phyloP scores from a whole-genome alignment of 2,797 vertebrate genomes.

The Gymnothorax javanicus region DNA sequence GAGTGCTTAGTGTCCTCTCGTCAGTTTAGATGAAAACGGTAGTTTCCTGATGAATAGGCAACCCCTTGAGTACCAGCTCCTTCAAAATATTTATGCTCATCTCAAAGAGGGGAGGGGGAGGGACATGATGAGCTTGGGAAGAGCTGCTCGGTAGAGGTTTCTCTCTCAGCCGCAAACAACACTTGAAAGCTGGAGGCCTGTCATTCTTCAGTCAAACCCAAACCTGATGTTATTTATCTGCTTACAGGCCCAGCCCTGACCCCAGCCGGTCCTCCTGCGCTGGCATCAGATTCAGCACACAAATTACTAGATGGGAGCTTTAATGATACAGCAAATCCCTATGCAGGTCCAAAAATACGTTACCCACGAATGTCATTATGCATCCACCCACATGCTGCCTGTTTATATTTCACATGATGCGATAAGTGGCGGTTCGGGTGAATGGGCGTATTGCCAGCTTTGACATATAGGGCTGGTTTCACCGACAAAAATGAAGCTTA shows the following conservation, averaged over 20 bases:
- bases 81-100: background rate
- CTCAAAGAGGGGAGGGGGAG: conserved; percentile 17
- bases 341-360: conserved; percentile 69
- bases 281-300: conserved; percentile 67
- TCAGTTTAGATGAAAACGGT: background rate
- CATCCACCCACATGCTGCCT: conserved; percentile 23
- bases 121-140: background rate
- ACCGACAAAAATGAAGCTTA: too few relatives aligned
- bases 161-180: conserved; percentile 44
- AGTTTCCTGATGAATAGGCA: background rate
- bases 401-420: background rate
- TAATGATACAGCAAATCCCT: conserved; percentile 70
- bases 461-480: background rate
- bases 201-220: conserved; percentile 40
- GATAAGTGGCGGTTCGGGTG: background rate
- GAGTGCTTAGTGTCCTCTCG: background rate
- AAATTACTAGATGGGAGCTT: conserved; percentile 68
- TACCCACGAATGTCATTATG: conserved; percentile 48
- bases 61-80: background rate
- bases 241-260: conserved; percentile 27
- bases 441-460: background rate
- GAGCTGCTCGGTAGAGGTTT: conserved; percentile 16
- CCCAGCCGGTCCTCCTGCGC: conserved; percentile 49
- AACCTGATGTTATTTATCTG: conserved; percentile 34
- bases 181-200: conserved; percentile 49